Conservation (phyloP, 2,113 vertebrate species). For the Sula dactylatra region DNA sequence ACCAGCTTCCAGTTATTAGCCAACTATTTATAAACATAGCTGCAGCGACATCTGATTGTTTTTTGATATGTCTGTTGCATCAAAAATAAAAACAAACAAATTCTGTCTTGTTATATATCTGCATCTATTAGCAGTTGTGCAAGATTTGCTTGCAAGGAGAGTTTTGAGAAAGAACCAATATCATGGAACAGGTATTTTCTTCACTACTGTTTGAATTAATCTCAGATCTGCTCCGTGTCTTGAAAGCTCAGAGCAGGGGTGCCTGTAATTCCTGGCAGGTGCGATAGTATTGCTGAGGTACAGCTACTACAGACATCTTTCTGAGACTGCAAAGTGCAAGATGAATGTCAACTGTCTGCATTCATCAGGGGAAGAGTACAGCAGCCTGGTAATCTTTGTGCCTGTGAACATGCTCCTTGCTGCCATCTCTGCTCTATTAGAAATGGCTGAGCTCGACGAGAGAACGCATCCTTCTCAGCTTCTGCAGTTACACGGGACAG, state of each 20-base stretch:
- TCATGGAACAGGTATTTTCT: background rate
- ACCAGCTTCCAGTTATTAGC: background rate
- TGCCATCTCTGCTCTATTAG: background rate
- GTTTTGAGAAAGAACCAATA: background rate
- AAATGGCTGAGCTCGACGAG: background rate
- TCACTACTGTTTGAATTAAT: background rate
- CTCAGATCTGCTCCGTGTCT: background rate
- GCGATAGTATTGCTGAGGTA: background rate
- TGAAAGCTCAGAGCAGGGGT: background rate
- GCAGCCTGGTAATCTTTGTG: background rate
- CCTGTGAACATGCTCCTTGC: background rate
- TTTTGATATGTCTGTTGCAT: background rate
- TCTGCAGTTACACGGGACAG: accelerated
- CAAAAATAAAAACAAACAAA: background rate
- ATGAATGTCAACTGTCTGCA: background rate
- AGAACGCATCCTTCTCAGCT: background rate
- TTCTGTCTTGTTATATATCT: background rate
- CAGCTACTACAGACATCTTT: background rate
- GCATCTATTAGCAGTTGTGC: background rate
- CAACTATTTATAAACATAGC: background rate
- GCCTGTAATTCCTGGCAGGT: background rate
- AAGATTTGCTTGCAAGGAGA: background rate
- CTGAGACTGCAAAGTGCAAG: background rate
- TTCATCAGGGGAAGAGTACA: background rate
- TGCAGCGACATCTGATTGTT: background rate